Base-by-base conservation (phyloP, 2,113 vertebrate genomes). In the Peromyscus californicus region DNA sequence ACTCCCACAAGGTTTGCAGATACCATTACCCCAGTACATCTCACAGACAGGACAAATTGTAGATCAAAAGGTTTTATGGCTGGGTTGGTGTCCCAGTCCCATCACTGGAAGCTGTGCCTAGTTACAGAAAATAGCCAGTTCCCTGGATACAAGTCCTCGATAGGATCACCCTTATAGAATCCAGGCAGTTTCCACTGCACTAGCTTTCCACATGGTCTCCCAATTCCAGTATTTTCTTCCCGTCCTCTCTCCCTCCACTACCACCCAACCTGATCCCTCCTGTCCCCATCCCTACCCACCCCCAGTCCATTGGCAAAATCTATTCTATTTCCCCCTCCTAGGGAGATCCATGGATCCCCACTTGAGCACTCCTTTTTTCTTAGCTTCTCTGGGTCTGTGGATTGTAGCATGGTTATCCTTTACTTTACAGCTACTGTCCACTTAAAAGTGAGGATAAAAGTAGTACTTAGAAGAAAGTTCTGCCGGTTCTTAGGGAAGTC, bases 391-490 rank as follows among this genome's bases (percentile, higher is more conserved):
- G 70, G 17, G 17, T 72, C 70, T 39, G 70, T 21, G 36, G 70
- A 72, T 4, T 72, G 36, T 39, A 70, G 16, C 69, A 8, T n/a
- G 33, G 36, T 70, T 70, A 72, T 72, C 70, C 26, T 65, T 65
- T 65, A 65, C 17, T 21, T 72, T 72, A 10, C 16, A 72, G 36
- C 36, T 9, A 72, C 21, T 3, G 70, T 72, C 36, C 36, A 72
- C 36, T 39, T 72, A 21, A 7, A 72, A 72, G 70, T 72, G 36
- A 39, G 7, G n/a, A 39, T 39, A 7, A n/a, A 39, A 72, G 70
- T 0, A 0, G 3, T 39, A 33, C 36, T 19, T 21, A 21, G 70
- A 17, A 9, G 3, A 39, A 72, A 72, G 70, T n/a, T 4, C 36
- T 72, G 70, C 61, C 24, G 31, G 29, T 45, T 86, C 83, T 67